These are phyloP conservation scores for Todus mexicanus DNA, from an alignment of 2,797 vertebrate species.

Conservation along the genomic window DNA sequence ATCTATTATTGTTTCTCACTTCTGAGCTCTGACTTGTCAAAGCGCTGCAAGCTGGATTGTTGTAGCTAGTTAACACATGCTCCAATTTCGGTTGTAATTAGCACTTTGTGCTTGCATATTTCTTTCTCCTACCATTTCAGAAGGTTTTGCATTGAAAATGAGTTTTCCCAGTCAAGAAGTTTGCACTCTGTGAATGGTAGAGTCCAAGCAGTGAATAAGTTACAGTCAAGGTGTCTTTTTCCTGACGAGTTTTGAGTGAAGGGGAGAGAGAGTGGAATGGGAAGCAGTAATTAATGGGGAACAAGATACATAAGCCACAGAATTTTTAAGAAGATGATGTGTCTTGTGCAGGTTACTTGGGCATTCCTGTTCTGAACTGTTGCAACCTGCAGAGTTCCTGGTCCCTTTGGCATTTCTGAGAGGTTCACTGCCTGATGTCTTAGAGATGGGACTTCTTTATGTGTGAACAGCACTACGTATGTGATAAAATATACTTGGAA, in stretches of 20 bases:
- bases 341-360: background rate
- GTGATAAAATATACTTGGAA: background rate
- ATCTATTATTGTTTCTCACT: slow-evolving; percentile 50
- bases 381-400: background rate
- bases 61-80: slow-evolving; percentile 55
- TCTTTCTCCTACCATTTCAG: slow-evolving; percentile 25
- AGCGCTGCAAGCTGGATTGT: slow-evolving; percentile 42
- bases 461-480: background rate
- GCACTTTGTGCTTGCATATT: slow-evolving; percentile 26
- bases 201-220: background rate
- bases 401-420: background rate
- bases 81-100: slow-evolving; percentile 51
- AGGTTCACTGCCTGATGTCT: background rate
- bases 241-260: background rate
- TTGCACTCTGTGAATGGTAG: background rate
- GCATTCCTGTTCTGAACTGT: background rate
- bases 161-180: background rate
- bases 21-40: slow-evolving; percentile 29
- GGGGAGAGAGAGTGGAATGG: background rate
- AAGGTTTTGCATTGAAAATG: background rate
- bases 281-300: background rate
- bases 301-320: background rate
- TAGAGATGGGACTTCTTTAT: background rate
- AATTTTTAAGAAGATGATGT: background rate
- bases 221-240: background rate